Conservation (phyloP, 2,113 vertebrate genomes). For the Pomatostomus ruficeps region DNA sequence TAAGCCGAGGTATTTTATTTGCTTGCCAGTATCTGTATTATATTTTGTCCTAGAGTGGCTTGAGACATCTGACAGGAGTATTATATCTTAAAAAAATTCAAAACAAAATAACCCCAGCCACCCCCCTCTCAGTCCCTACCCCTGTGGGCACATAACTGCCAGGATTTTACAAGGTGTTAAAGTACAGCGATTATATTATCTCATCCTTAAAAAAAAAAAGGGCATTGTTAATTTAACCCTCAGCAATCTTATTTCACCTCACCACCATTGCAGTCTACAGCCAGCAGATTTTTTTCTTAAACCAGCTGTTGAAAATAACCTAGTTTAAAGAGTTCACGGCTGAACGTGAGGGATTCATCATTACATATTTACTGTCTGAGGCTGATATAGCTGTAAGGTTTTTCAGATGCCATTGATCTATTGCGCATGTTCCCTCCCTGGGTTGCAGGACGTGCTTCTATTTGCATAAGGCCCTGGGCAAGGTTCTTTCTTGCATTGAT, state of each 20-base stretch:
- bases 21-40: background rate
- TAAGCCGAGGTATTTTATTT: constrained; percentile 1
- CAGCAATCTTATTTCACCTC: background rate
- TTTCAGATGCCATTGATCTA: constrained; percentile 95
- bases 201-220: background rate
- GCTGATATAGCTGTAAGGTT: constrained; percentile 95
- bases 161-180: background rate
- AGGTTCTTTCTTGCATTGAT: constrained; percentile 99
- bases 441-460: constrained; percentile 93
- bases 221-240: constrained; percentile 38
- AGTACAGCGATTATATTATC: constrained; percentile 28
- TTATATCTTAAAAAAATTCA: background rate
- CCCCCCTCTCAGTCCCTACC: background rate
- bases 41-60: background rate
- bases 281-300: constrained; percentile 36
- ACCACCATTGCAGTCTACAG: constrained; percentile 9
- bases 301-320: constrained; percentile 77
- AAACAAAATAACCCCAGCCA: background rate
- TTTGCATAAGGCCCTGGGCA: constrained; percentile 99
- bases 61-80: background rate
- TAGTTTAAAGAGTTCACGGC: constrained; percentile 82
- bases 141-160: background rate
- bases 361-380: constrained; percentile 95
- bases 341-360: constrained; percentile 86
- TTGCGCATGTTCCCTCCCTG: constrained; percentile 92